Evolutionary conservation across 2,797 vertebrate species (phyloP).

Genomic region (Acipenser transmontanus): DNA sequence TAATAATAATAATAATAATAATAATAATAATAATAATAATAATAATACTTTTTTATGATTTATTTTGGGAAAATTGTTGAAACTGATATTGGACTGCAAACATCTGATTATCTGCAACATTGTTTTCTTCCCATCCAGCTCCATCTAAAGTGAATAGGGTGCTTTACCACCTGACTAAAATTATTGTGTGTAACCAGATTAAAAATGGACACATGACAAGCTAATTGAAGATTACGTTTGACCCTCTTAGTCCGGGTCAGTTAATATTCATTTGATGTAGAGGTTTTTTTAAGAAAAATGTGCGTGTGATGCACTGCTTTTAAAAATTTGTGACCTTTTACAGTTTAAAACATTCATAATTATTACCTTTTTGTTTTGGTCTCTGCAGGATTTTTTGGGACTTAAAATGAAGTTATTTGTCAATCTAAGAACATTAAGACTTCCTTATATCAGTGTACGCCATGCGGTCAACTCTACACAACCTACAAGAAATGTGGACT

Average conservation of each 20-base stretch:
- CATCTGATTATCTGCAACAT: no score
- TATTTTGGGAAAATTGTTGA: no score
- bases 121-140: no score
- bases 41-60: no score
- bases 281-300: conserved; percentile 19
- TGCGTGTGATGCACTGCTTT: conserved; percentile 39
- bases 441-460: background rate
- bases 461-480: background rate
- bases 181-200: conserved; percentile 16
- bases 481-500: background rate
- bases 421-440: background rate
- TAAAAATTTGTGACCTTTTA: conserved; percentile 21
- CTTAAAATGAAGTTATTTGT: conserved; percentile 12
- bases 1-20: no score
- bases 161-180: conserved; percentile 23
- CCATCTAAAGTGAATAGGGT: no score
- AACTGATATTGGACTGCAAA: no score
- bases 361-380: conserved; percentile 46
- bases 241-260: conserved; percentile 48
- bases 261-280: conserved; percentile 44
- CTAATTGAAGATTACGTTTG: conserved; percentile 46
- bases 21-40: no score
- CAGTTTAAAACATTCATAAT: background rate
- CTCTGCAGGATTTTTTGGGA: conserved; percentile 44
- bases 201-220: conserved; percentile 33